phyloP scores from a whole-genome alignment of 1,140 invertebrate genomes.

The Carcinoscorpius rotundicauda region DNA sequence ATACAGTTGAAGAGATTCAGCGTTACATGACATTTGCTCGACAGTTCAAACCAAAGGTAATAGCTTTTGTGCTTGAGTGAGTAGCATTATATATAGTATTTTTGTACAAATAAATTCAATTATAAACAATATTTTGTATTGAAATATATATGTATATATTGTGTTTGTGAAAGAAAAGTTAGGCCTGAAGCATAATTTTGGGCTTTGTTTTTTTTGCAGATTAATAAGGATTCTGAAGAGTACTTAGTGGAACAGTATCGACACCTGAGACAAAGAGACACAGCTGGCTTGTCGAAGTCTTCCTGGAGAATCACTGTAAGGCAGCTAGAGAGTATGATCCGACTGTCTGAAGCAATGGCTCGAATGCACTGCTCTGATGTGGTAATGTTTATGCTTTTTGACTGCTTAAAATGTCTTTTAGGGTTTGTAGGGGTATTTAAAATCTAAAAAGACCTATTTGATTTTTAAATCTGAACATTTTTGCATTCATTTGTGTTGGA shows the following conservation, averaged over 20 bases:
- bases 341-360: slow-evolving; percentile 91
- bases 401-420: no score
- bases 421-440: no score
- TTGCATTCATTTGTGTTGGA: no score
- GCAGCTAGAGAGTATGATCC: slow-evolving; percentile 95
- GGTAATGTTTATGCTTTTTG: slow-evolving; percentile 38
- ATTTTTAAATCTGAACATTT: no score
- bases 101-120: no score
- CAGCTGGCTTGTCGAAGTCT: slow-evolving; percentile 50
- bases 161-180: no score
- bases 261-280: slow-evolving; percentile 68
- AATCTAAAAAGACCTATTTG: no score
- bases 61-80: slow-evolving; percentile 23
- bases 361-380: slow-evolving; percentile 86
- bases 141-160: no score
- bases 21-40: slow-evolving; percentile 93
- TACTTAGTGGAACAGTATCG: slow-evolving; percentile 83
- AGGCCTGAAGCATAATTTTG: slow-evolving; percentile 2
- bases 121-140: no score
- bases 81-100: no score
- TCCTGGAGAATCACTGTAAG: slow-evolving; percentile 96
- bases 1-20: slow-evolving; percentile 73
- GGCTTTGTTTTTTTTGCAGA: slow-evolving; percentile 27
- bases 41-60: slow-evolving; percentile 89
- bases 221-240: slow-evolving; percentile 59